Base-by-base conservation (phyloP, 2,797 vertebrate species). In the Pelobates cultripes region DNA sequence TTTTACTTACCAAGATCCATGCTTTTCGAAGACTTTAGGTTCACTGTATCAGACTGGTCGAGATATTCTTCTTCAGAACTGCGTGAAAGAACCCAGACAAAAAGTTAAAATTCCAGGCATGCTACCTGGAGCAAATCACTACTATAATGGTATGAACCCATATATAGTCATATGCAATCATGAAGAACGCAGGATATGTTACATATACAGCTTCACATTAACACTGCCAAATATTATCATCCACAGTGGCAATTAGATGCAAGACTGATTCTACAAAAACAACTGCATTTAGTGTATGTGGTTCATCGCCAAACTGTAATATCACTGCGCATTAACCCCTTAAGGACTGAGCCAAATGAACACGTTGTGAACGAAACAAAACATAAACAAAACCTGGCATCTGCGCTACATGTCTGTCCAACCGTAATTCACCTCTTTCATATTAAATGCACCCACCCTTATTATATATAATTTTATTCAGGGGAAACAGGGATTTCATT, bases 1-100 rank as follows among this genome's bases (percentile, higher is more conserved):
- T 53, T 28, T 63, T 40, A 64, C 95, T 96, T 96, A 98, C 97
- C 97, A 81, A 97, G 93, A 91, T 98, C 97, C 96, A 98, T 97
- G 94, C 97, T 99, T 89, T 97, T 98, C 3, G 96, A 99, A 74
- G 96, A 92, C 91, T 98, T 98, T 64, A 97, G 91, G 82, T 96
- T 96, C 89, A 96, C 94, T 90, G 92, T 91, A 89, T 97, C 95
- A 3, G 81, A 68, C 83, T 92, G 91, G 79, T 89, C 88, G 80
- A 88, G 79, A 60, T 91, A 90, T 86, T 93, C 92, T 79, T 89
- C 80, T 75, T 81, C 83, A 53, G 88, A 81, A 79, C 93, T 94
- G 87, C 53, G 69, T 7, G 79, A 71, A 73, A 86, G 66, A 88
- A 87, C 75, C 64, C 86, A 83, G 2, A 66, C 4, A 17, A 85